Conservation (phyloP, 2,113 vertebrate species). For the Indicator indicator region DNA sequence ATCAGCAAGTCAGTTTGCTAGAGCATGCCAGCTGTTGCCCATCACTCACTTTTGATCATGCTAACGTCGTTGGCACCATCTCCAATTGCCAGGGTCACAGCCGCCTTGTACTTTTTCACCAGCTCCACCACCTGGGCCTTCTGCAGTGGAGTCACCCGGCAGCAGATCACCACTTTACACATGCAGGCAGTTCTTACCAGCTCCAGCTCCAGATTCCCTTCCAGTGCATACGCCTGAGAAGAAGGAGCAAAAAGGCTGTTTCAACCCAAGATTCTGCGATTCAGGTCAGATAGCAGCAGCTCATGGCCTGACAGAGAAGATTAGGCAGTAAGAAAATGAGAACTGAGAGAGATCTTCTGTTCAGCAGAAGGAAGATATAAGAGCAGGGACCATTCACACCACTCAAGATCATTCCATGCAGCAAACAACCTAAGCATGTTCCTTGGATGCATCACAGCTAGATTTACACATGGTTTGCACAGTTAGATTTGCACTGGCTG, state of each 20-base stretch:
- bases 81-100: constrained; percentile 91
- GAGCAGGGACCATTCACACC: rapidly evolving
- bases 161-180: constrained; percentile 94
- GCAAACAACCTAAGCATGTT: rapidly evolving
- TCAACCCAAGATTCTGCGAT: too few species aligned
- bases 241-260: neutral
- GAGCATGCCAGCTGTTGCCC: rapidly evolving
- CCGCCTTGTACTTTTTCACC: constrained; percentile 92
- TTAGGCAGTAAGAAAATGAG: rapidly evolving
- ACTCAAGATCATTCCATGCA: rapidly evolving
- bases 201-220: constrained; percentile 84
- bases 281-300: neutral
- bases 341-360: neutral
- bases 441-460: neutral
- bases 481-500: neutral
- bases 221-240: constrained; percentile 85
- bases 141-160: constrained; percentile 93
- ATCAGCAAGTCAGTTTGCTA: rapidly evolving
- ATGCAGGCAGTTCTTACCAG: constrained; percentile 87
- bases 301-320: neutral
- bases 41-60: constrained; percentile 93
- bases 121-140: constrained; percentile 96
- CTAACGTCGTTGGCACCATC: constrained; percentile 94
- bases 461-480: neutral
- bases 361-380: neutral